These are phyloP conservation scores for Pycnonotus jocosus DNA, from an alignment of 2,113 vertebrate genomes.

Conservation along the genomic window DNA sequence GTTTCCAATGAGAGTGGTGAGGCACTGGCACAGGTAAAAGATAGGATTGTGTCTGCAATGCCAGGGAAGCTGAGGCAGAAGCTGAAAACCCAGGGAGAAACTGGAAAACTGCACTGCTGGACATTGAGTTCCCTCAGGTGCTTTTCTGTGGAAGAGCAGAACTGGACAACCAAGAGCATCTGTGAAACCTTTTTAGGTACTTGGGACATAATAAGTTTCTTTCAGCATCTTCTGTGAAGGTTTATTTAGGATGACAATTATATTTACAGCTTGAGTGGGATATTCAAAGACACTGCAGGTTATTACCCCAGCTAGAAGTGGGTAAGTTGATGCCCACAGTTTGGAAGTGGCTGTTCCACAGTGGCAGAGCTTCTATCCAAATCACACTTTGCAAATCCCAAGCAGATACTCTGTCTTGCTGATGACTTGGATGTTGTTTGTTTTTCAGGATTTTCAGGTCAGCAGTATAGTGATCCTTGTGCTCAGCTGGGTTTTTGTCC, in stretches of 20 bases:
- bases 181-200: background rate
- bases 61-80: background rate
- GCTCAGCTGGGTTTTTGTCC: background rate
- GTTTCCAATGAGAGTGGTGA: background rate
- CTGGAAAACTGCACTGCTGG: background rate
- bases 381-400: background rate
- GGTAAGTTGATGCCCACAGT: background rate
- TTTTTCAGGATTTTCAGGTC: background rate
- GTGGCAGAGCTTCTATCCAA: background rate
- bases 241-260: background rate
- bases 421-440: background rate
- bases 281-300: background rate
- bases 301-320: background rate
- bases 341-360: background rate
- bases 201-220: background rate
- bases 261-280: background rate
- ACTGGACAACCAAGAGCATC: background rate
- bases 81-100: background rate
- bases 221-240: background rate
- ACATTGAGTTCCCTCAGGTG: background rate
- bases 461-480: background rate
- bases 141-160: background rate
- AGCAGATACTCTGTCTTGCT: fast-evolving
- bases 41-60: background rate
- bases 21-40: background rate